Conservation (phyloP, 2,797 vertebrate genomes). For the Hirundo rustica region DNA sequence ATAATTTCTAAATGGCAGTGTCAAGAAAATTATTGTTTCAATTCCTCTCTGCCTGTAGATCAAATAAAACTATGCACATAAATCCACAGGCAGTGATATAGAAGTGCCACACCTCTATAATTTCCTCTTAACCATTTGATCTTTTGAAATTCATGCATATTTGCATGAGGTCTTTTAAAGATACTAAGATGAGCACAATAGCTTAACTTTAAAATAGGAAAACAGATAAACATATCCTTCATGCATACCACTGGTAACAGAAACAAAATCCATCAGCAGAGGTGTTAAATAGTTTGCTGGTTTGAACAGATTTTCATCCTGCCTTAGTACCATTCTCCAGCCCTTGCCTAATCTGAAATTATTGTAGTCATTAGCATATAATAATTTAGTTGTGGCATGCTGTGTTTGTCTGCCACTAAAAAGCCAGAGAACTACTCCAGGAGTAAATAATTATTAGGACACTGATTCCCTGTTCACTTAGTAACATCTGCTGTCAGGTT, state of each 20-base stretch:
- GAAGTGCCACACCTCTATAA: not conserved
- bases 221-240: conserved; percentile 30
- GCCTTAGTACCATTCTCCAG: not conserved
- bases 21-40: not conserved
- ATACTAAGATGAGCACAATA: not conserved
- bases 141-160: not conserved
- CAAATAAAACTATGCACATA: not conserved
- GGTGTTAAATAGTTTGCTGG: not conserved
- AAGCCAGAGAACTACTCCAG: not conserved
- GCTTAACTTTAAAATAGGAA: not conserved
- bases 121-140: not conserved
- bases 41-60: not conserved
- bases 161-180: not conserved
- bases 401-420: not conserved
- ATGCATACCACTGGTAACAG: not conserved
- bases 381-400: not conserved
- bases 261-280: not conserved
- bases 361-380: not conserved
- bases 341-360: conserved; percentile 17
- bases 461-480: not conserved
- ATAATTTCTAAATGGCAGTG: not conserved
- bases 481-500: not conserved
- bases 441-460: conserved; percentile 21
- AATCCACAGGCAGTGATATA: not conserved
- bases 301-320: conserved; percentile 6